Evolutionary conservation across 2,888 invertebrate genomes (phyloP).

Genomic region (Ochropacha duplaris): DNA sequence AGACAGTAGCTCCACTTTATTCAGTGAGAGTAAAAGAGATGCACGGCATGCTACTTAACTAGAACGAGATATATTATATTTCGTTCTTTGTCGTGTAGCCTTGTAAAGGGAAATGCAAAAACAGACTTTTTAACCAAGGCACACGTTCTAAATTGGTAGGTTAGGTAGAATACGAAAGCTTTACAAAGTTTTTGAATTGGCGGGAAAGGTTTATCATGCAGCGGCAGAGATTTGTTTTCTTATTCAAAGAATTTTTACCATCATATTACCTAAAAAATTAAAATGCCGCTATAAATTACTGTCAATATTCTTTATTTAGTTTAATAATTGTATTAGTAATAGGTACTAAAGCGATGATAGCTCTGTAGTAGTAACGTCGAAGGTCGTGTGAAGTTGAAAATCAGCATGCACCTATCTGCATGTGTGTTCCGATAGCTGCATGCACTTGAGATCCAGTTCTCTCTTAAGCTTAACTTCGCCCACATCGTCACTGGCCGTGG

Average conservation of each 20-base stretch:
- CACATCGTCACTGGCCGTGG: too few relatives aligned
- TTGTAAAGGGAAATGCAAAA: neutral
- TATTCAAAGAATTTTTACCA: slow-evolving; percentile 17
- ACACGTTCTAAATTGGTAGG: slow-evolving; percentile 14
- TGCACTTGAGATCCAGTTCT: too few relatives aligned
- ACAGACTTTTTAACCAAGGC: accelerated
- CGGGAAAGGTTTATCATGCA: slow-evolving; percentile 55
- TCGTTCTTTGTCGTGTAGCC: slow-evolving; percentile 24
- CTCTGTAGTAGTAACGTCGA: too few relatives aligned
- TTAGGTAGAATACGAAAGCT: slow-evolving; percentile 12
- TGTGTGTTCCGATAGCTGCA: too few relatives aligned
- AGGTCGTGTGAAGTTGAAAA: too few relatives aligned
- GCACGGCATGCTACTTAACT: slow-evolving; percentile 36
- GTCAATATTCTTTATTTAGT: too few relatives aligned
- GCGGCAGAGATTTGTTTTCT: slow-evolving; percentile 16
- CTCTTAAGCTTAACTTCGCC: too few relatives aligned
- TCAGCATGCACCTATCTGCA: too few relatives aligned
- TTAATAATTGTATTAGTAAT: too few relatives aligned
- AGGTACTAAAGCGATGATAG: too few relatives aligned
- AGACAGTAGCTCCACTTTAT: slow-evolving; percentile 27
- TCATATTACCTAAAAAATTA: neutral
- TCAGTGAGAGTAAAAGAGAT: slow-evolving; percentile 47
- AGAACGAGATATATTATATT: slow-evolving; percentile 26
- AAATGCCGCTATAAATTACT: neutral
- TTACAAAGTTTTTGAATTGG: slow-evolving; percentile 45